phyloP scores from a whole-genome alignment of 2,797 vertebrate genomes.

The Acanthopagrus latus region DNA sequence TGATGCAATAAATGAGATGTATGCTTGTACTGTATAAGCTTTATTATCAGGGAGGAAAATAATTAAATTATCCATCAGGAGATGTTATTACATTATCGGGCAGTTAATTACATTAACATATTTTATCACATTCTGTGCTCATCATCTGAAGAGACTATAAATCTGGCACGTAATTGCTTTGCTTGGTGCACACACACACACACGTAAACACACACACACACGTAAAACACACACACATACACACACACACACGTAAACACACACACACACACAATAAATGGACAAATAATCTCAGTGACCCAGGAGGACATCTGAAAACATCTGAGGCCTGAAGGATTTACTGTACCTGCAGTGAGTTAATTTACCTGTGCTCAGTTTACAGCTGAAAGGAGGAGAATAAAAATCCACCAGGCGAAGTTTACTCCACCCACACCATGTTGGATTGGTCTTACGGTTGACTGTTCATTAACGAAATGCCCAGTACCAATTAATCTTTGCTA shows the following conservation, averaged over 20 bases:
- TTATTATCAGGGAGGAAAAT: constrained; percentile 10
- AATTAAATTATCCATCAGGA: constrained; percentile 28
- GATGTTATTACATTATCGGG: constrained; percentile 35
- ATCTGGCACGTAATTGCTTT: constrained; percentile 19
- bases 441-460: background rate
- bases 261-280: constrained; percentile 17
- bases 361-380: constrained; percentile 4
- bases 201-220: background rate
- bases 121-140: constrained; percentile 20
- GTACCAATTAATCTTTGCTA: background rate
- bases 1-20: background rate
- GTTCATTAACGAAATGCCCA: background rate
- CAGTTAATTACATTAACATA: constrained; percentile 48
- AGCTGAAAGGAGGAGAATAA: background rate
- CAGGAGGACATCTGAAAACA: constrained; percentile 30
- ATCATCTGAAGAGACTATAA: constrained; percentile 13
- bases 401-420: background rate
- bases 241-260: background rate
- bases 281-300: constrained; percentile 35
- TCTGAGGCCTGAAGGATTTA: constrained; percentile 32
- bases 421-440: background rate
- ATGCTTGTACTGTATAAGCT: background rate
- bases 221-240: background rate
- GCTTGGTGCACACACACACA: too few species aligned
- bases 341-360: constrained; percentile 18